Evolutionary conservation across 2,888 invertebrate genomes (phyloP).

Genomic region (Scaptomyza parva): DNA sequence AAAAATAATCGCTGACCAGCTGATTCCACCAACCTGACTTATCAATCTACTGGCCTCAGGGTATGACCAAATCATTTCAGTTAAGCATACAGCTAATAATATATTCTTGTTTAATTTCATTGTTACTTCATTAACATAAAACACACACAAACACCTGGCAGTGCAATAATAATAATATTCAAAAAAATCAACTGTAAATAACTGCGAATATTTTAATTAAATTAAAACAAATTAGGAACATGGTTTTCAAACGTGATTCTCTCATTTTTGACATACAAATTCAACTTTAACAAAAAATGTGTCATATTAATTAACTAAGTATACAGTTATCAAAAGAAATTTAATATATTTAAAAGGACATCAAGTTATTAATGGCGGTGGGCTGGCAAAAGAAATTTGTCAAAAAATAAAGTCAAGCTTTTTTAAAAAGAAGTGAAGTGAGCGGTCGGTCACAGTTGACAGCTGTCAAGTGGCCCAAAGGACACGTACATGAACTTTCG

Average conservation of each 20-base stretch:
- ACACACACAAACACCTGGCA: neutral
- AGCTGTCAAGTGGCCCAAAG: conserved; percentile 49
- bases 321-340: conserved; percentile 17
- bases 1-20: neutral
- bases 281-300: conserved; percentile 1
- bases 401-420: conserved; percentile 34
- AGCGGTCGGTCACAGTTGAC: conserved; percentile 47
- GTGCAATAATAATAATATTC: neutral
- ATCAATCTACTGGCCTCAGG: neutral
- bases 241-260: conserved; percentile 1
- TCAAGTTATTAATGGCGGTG: conserved; percentile 33
- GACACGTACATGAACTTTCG: conserved; percentile 36
- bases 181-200: conserved; percentile 10
- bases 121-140: conserved; percentile 14
- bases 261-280: too few species aligned
- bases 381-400: conserved; percentile 24
- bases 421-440: conserved; percentile 25
- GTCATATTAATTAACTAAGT: conserved; percentile 44
- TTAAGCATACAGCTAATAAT: conserved; percentile 1
- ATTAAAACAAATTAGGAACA: conserved; percentile 26
- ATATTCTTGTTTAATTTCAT: conserved; percentile 9
- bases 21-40: neutral
- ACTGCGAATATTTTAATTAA: conserved; percentile 30
- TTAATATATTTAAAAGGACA: conserved; percentile 58
- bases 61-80: neutral